Percentiles rank a stretch among this genome's conserved stretches.
phyloP scores from a whole-genome alignment of 1,140 invertebrate genomes.

The Diorhabda carinulata region DNA sequence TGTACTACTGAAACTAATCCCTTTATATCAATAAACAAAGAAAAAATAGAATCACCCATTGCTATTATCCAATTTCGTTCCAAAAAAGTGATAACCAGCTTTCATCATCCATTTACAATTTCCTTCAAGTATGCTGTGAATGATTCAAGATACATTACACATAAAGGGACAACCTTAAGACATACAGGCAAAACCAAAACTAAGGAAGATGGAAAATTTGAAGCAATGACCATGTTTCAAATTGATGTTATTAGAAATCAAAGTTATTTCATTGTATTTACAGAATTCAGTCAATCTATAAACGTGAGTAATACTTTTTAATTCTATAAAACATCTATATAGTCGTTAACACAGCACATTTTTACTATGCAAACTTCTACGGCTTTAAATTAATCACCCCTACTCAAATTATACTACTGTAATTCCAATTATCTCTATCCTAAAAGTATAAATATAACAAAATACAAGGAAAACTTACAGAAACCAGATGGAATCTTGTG shows the following conservation, averaged over 20 bases:
- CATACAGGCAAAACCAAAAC: background rate
- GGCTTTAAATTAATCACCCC: too few relatives aligned
- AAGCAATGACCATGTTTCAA: constrained; percentile 21
- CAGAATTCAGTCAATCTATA: constrained; percentile 11
- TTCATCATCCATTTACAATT: constrained; percentile 2
- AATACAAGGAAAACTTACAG: too few relatives aligned
- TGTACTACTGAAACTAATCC: constrained; percentile 23
- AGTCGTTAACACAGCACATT: too few relatives aligned
- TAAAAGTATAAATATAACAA: too few relatives aligned
- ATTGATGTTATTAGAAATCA: constrained; percentile 21
- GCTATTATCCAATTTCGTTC: constrained; percentile 15
- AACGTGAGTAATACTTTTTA: constrained; percentile 11
- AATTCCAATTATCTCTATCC: too few relatives aligned
- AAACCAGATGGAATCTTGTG: too few relatives aligned
- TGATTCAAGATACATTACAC: background rate
- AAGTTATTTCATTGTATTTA: constrained; percentile 24
- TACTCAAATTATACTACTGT: too few relatives aligned
- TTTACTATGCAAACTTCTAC: too few relatives aligned
- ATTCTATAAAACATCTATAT: too few relatives aligned
- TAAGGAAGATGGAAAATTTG: constrained; percentile 13
- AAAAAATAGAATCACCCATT: constrained; percentile 12
- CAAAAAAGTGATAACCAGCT: background rate
- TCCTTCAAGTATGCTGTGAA: constrained; percentile 8
- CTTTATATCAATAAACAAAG: constrained; percentile 19
- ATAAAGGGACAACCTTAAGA: constrained; percentile 14